These are phyloP conservation scores for Porites cylindrica DNA, from an alignment of 92 coral and sea anemone genomes.

Conservation along the genomic window DNA sequence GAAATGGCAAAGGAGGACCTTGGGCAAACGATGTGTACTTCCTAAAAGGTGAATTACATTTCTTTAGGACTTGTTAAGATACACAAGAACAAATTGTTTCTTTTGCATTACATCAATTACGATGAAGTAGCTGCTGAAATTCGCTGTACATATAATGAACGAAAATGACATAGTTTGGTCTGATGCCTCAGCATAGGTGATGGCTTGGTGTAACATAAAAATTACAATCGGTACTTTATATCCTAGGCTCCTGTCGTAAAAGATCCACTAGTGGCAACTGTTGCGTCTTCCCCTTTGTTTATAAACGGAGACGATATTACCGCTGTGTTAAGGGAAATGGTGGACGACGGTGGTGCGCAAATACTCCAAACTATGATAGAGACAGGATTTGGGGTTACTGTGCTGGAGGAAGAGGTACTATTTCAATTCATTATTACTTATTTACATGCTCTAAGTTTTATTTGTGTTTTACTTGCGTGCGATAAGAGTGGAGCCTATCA, in stretches of 20 bases:
- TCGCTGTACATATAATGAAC: too few species aligned
- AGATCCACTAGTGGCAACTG: slow-evolving; percentile 38
- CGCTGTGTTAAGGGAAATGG: slow-evolving; percentile 15
- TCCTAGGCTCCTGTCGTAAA: slow-evolving; percentile 38
- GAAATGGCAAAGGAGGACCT: slow-evolving; percentile 65
- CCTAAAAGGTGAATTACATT: slow-evolving; percentile 9
- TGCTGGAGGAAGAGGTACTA: slow-evolving; percentile 14
- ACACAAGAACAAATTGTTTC: too few species aligned
- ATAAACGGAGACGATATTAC: slow-evolving; percentile 29
- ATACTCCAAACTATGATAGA: slow-evolving; percentile 30
- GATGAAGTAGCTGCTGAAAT: too few species aligned
- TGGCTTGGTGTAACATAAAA: not conserved
- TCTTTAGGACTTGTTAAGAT: not conserved
- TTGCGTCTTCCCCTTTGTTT: slow-evolving; percentile 47
- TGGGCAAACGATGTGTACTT: slow-evolving; percentile 69
- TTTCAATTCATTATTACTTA: too few species aligned
- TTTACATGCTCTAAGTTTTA: too few species aligned
- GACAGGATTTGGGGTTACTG: slow-evolving; percentile 38
- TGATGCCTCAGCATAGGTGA: too few species aligned
- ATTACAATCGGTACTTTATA: not conserved
- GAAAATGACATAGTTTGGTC: too few species aligned
- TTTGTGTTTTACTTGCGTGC: too few species aligned
- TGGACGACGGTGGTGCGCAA: slow-evolving; percentile 26
- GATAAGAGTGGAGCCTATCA: too few species aligned
- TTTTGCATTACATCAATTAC: too few species aligned